These are phyloP conservation scores for Spea hammondii DNA, from an alignment of 2,797 vertebrate genomes.

Conservation along the genomic window DNA sequence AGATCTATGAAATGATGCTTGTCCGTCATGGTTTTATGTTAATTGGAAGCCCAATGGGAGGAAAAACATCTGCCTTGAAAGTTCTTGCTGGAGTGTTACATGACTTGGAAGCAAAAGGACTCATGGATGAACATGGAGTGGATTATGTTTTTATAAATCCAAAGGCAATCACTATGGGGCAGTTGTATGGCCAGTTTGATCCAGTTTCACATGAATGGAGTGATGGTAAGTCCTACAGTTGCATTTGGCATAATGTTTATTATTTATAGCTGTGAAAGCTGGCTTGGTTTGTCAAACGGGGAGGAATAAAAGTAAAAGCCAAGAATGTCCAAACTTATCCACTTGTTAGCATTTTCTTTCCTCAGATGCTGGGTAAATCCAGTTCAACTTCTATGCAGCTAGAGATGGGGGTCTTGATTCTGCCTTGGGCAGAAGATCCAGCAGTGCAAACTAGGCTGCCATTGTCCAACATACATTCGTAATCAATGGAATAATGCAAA, in stretches of 20 bases:
- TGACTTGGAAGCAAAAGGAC: constrained; percentile 47
- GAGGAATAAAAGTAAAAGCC: too few relatives aligned
- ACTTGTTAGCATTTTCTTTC: not conserved
- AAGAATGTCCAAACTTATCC: too few relatives aligned
- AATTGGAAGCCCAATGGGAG: constrained; percentile 47
- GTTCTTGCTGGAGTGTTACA: constrained; percentile 51
- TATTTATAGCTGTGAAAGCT: not conserved
- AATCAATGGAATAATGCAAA: too few relatives aligned
- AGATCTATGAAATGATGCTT: constrained; percentile 44
- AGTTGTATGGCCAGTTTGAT: constrained; percentile 53
- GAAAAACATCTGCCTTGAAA: constrained; percentile 54
- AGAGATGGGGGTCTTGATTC: too few relatives aligned
- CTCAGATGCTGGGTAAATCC: too few relatives aligned
- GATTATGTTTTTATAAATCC: constrained; percentile 50
- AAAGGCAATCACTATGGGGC: constrained; percentile 50
- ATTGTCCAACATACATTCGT: too few relatives aligned
- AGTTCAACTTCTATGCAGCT: too few relatives aligned
- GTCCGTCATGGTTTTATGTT: constrained; percentile 47
- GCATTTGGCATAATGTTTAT: not conserved
- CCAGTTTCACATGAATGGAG: constrained; percentile 56
- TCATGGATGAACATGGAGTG: constrained; percentile 42
- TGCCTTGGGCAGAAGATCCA: too few relatives aligned
- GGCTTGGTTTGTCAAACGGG: too few relatives aligned
- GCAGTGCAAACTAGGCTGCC: too few relatives aligned
- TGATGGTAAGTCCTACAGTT: constrained; percentile 26